phyloP scores from a whole-genome alignment of 2,888 invertebrate genomes.

The Scaptomyza tumidula region DNA sequence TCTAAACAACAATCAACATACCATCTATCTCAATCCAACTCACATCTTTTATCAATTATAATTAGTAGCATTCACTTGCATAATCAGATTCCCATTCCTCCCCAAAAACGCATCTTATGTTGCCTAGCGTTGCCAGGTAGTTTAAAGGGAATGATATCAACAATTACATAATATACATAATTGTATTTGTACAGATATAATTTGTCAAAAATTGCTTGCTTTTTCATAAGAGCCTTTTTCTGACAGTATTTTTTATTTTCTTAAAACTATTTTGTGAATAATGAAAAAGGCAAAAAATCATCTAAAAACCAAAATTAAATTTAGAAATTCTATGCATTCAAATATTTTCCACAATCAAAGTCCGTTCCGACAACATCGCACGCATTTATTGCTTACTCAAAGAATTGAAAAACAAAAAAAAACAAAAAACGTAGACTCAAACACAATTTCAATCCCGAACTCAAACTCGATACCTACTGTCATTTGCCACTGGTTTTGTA shows the following conservation, averaged over 20 bases:
- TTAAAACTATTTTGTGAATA: too few species aligned
- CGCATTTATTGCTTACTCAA: conserved; percentile 48
- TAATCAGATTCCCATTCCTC: conserved; percentile 62
- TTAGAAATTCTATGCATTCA: neutral
- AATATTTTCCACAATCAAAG: neutral
- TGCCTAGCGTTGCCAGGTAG: neutral
- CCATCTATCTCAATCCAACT: conserved; percentile 2
- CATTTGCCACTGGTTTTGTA: conserved; percentile 53
- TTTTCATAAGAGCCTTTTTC: too few species aligned
- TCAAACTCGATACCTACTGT: conserved; percentile 32
- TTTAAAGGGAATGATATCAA: neutral
- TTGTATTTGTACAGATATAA: too few species aligned
- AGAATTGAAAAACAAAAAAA: conserved; percentile 21
- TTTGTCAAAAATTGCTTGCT: too few species aligned
- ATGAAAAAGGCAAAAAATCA: too few species aligned
- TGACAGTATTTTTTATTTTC: too few species aligned
- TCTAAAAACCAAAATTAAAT: neutral
- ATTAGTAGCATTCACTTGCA: conserved; percentile 75
- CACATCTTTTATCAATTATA: conserved; percentile 65
- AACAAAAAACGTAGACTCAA: conserved; percentile 4
- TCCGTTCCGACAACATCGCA: neutral
- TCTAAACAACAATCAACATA: conserved; percentile 5
- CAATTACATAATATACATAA: too few species aligned
- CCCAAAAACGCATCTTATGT: conserved; percentile 31
- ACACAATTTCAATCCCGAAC: conserved; percentile 19